Evolutionary conservation across 2,888 invertebrate genomes (phyloP), one percentile per base, ranked within the genome.

Genomic region (Chymomyza procnemis): DNA sequence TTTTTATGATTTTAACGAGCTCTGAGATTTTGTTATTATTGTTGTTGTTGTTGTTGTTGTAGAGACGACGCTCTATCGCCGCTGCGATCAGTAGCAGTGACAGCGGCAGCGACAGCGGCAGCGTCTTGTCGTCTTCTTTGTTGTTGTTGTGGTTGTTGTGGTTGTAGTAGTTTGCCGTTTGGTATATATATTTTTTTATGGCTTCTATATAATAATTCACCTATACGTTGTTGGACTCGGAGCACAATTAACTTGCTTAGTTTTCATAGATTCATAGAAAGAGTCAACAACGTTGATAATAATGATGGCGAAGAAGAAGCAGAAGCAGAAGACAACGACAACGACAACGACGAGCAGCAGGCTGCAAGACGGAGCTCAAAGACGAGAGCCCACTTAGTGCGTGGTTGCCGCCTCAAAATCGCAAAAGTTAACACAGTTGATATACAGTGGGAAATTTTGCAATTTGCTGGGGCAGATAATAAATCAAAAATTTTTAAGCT

Each of bases 151-250:
- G 26, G 21, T 56, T 16, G 30, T 55, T 69, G 68, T 71, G 74
- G 71, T 58, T 41, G 58, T 58, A 30, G 21, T 56, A 9, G 30
- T 41, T 48, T 48, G 34, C 59, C 50, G 16, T 12, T 61, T 21
- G 70, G 71, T 76, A 84, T 79, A 73, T 73, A n/a, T n/a, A n/a
- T n/a, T n/a, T 79, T 80, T 78, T 69, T 81, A 73, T 75, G 71
- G 78, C 80, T 81, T 81, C 80, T 83, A 85, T 80, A 85, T 83
- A 81, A 84, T 84, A 84, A 85, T 83, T 84, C 85, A 84, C 81
- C 85, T 83, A 83, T 83, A 80, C 84, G 82, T 68, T 41, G 34
- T 41, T 78, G 84, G 61, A 78, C 80, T n/a, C n/a, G 73, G 76
- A 62, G 65, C 70, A 79, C 84, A 84, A 84, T 84, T 84, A 84